phyloP scores from a whole-genome alignment of 2,888 invertebrate genomes.

The Caenorhabditis afra region DNA sequence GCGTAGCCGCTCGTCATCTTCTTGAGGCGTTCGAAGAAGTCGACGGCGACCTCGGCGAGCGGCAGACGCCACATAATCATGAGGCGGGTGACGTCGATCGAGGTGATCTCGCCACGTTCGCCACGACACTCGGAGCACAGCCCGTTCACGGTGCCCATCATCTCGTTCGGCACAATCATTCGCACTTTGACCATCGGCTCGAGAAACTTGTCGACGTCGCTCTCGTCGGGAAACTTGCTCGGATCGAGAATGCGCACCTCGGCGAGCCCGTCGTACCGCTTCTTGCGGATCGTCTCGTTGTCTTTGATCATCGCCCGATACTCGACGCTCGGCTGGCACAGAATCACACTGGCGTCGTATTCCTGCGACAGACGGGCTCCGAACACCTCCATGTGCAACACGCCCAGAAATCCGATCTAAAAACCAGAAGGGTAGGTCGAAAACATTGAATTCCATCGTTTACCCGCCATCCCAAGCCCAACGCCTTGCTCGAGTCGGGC shows the following conservation, averaged over 20 bases:
- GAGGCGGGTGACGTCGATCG: conserved; percentile 87
- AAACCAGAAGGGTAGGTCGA: background rate
- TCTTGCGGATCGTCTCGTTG: conserved; percentile 76
- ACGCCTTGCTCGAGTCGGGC: conserved; percentile 84
- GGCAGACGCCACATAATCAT: conserved; percentile 91
- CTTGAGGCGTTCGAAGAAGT: conserved; percentile 92
- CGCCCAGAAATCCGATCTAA: conserved; percentile 80
- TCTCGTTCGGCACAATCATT: conserved; percentile 75
- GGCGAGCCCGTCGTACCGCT: conserved; percentile 71
- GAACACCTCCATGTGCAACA: conserved; percentile 84
- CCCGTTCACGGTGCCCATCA: conserved; percentile 73
- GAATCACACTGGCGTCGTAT: conserved; percentile 82
- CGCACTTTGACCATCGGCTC: conserved; percentile 78
- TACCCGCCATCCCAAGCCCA: conserved; percentile 83
- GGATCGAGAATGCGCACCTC: conserved; percentile 74
- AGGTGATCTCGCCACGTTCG: conserved; percentile 75
- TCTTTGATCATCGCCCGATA: conserved; percentile 81
- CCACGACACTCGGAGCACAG: conserved; percentile 75
- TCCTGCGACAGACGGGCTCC: conserved; percentile 83
- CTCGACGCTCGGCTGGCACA: conserved; percentile 83
- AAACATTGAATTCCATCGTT: too few species aligned
- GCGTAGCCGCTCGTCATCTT: conserved; percentile 94
- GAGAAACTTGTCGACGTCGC: conserved; percentile 72
- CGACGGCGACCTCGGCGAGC: conserved; percentile 92
- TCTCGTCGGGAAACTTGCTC: conserved; percentile 72